Percentiles rank a stretch among this genome's conserved stretches.
Evolutionary conservation across 2,113 vertebrate genomes (phyloP).

Genomic region (Drymodes brunneopygia): DNA sequence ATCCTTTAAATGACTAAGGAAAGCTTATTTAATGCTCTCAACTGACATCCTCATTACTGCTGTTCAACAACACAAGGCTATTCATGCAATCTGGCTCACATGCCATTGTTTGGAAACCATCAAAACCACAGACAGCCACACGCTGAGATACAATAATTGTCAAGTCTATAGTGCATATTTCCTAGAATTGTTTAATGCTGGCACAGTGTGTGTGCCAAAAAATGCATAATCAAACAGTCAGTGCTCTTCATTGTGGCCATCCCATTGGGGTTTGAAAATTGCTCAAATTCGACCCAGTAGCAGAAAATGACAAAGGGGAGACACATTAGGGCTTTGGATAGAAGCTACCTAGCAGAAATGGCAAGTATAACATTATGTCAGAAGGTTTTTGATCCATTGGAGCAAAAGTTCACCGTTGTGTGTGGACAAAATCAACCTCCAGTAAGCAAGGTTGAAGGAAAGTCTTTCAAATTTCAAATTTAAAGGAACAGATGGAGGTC

Average conservation of each 20-base stretch:
- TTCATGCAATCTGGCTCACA: slow-evolving; percentile 32
- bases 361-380: background rate
- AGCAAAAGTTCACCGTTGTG: rapidly evolving
- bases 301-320: background rate
- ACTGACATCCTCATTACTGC: slow-evolving; percentile 27
- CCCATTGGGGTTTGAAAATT: background rate
- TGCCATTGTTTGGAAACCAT: slow-evolving; percentile 24
- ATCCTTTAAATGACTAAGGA: slow-evolving; percentile 11
- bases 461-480: background rate
- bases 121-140: background rate
- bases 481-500: background rate
- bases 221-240: background rate
- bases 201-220: background rate
- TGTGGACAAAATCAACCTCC: background rate
- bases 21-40: slow-evolving; percentile 33
- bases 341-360: background rate
- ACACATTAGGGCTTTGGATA: background rate
- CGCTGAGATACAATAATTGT: background rate
- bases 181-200: slow-evolving; percentile 1
- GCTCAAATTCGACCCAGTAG: background rate
- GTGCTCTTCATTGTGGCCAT: background rate
- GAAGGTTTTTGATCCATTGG: background rate
- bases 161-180: background rate
- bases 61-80: background rate
- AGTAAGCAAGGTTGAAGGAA: background rate